Base-by-base conservation (phyloP, 2,888 invertebrate genomes). In the Euproctis similis region DNA sequence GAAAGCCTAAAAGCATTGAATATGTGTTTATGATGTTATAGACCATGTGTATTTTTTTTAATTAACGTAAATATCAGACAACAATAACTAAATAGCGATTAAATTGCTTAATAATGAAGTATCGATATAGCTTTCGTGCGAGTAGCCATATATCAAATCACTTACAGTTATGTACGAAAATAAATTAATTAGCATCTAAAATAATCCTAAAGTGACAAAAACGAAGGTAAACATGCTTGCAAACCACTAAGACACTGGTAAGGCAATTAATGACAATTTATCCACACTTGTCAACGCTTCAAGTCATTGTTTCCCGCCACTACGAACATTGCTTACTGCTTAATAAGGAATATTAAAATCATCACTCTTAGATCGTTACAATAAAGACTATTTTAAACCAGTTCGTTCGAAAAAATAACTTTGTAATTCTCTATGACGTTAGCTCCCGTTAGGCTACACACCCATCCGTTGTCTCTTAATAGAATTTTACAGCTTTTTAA, bases 401-500 rank as follows among this genome's bases (percentile, higher is more conserved):
- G 35, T 12, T 25, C 36, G n/a, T n/a, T n/a, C 36, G 38, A 13
- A 37, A 39, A 31, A 40, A 36, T 35, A 43, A 45, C 43, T 19
- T 38, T 34, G 41, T 39, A 20, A 26, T 30, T 31, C 16, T 27
- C 13, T 39, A 36, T 48, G 42, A 43, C 41, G 41, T 44, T 55
- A 43, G 42, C 46, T 37, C 39, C 45, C 55, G 46, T 51, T 55
- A 59, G 42, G 50, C 52, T 53, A 63, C 53, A 52, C 57, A 51
- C 59, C 51, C 65, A 68, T 69, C 65, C 62, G 59, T 59, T 64
- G 56, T 63, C 69, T 63, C 55, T 54, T 68, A 68, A 76, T 73
- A 73, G 67, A 68, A 63, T 69, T 80, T 80, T 80, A 81, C 78
- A 77, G 74, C 78, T 75, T 80, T 80, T 75, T 81, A 81, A 81